Evolutionary conservation across 2,113 vertebrate genomes (phyloP), one percentile per base, ranked within the genome.

Genomic region (Toxotes chatareus): DNA sequence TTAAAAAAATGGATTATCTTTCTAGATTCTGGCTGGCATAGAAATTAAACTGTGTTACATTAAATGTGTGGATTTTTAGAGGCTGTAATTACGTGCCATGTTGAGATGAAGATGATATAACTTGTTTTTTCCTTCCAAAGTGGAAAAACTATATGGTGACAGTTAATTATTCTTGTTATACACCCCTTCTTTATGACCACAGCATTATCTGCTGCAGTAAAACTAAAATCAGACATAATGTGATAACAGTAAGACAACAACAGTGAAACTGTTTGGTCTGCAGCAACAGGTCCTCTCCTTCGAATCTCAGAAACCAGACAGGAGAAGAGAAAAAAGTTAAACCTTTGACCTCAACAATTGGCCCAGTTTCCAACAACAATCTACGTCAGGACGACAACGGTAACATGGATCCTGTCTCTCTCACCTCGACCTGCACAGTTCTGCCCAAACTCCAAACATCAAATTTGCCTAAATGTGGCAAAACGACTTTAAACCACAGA

Each of bases 401-500:
- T 16, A 65, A 62, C 71, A 3, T 59, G 38, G 32, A 59, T 16
- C 40, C 38, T 9, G 36, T 59, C 44, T 75, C 78, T 46, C 17
- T 66, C 65, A 46, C 17, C 49, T 14, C 55, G 0, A 17, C 64
- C 17, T 11, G 4, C 5, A 4, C 16, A 14, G 23, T 5, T 53
- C n/a, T 21, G 3, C 21, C 31, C 14, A 11, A 17, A 23, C 3
- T 14, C 36, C 11, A 5, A 27, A 21, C 4, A 2, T 1, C 9
- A 4, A 36, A n/a, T 0, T 51, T 44, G 11, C 21, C 62, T 68
- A 2, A 53, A n/a, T 13, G 17, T 36, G 49, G 31, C 1, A 7
- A 59, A 2, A 1, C 17, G 44, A 13, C 61, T 51, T 67, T 53
- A 69, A 79, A 67, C 66, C 66, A 56, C 38, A 56, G 71, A 47